phyloP scores from a whole-genome alignment of 2,797 vertebrate species.

The Ceryle rudis region DNA sequence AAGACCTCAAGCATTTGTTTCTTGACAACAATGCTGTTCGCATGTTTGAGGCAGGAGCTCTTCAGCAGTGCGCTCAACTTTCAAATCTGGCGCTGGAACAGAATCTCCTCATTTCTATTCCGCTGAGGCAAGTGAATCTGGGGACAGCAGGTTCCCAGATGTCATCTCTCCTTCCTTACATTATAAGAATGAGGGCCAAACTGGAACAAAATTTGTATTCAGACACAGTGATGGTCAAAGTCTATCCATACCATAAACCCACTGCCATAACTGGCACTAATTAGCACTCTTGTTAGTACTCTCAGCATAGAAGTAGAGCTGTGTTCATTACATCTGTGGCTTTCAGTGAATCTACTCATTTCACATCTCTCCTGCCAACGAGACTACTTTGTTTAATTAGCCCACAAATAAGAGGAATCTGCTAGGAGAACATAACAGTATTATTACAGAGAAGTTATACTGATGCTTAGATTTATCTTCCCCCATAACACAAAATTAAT shows the following conservation, averaged over 20 bases:
- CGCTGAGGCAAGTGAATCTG: slow-evolving; percentile 75
- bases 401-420: background rate
- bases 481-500: background rate
- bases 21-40: slow-evolving; percentile 83
- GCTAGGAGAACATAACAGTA: background rate
- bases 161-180: background rate
- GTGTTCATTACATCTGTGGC: background rate
- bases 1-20: slow-evolving; percentile 83
- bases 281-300: background rate
- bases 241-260: background rate
- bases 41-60: slow-evolving; percentile 79
- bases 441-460: background rate
- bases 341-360: background rate
- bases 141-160: background rate
- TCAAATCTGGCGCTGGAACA: slow-evolving; percentile 84
- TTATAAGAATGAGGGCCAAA: background rate
- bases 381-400: slow-evolving; percentile 38
- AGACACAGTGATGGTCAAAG: background rate
- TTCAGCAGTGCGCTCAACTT: slow-evolving; percentile 80
- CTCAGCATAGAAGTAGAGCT: background rate
- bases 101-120: slow-evolving; percentile 82
- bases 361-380: background rate
- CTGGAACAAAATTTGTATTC: background rate
- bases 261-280: background rate
- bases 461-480: background rate